A percentile compares a stretch with the other conserved stretches of the same genome.
These are phyloP conservation scores for Hemichromis elongatus DNA, from an alignment of 2,113 vertebrate species.

Conservation along the genomic window DNA sequence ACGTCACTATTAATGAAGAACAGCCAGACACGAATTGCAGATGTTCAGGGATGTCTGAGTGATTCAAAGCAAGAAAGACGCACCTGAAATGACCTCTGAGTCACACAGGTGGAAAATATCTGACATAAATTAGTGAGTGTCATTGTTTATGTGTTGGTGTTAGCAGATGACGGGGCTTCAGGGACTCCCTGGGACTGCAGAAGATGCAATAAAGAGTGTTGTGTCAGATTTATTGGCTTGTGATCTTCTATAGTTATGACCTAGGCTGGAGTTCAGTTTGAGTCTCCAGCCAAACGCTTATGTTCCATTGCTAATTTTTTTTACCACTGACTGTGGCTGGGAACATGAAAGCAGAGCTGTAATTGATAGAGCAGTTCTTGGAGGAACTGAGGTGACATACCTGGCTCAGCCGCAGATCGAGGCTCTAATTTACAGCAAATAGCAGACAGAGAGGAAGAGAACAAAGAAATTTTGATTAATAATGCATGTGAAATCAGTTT, in stretches of 20 bases:
- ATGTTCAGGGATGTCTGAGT: conserved; percentile 22
- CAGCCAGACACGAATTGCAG: conserved; percentile 17
- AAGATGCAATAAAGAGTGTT: neutral
- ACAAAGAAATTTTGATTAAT: neutral
- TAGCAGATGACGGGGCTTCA: neutral
- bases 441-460: neutral
- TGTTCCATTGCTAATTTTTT: neutral
- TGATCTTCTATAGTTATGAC: neutral
- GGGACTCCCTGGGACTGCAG: neutral
- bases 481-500: neutral
- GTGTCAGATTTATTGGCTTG: neutral
- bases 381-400: conserved; percentile 30
- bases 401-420: conserved; percentile 69
- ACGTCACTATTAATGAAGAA: neutral
- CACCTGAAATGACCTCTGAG: conserved; percentile 39
- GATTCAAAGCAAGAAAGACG: conserved; percentile 37
- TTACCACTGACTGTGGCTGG: neutral
- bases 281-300: conserved; percentile 1
- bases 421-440: conserved; percentile 49
- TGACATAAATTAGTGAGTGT: neutral
- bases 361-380: neutral
- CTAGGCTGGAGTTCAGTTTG: neutral
- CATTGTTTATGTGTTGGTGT: neutral
- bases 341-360: neutral
- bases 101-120: conserved; percentile 13